phyloP scores from a whole-genome alignment of 2,113 vertebrate genomes.

The Cygnus buccinator region DNA sequence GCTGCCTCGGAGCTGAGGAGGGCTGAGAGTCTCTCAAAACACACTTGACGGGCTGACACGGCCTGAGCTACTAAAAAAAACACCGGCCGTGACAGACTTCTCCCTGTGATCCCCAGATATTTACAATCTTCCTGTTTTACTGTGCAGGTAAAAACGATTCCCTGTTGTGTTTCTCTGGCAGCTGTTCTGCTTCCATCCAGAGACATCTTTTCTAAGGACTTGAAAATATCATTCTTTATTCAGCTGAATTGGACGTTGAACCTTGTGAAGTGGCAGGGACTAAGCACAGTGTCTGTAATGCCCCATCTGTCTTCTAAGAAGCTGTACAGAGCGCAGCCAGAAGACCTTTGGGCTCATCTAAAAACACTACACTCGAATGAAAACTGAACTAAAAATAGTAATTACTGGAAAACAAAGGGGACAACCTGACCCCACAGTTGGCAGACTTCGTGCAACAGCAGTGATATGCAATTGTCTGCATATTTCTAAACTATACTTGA shows the following conservation, averaged over 20 bases:
- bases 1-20: neutral
- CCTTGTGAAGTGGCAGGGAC: neutral
- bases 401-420: conserved; percentile 60
- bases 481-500: neutral
- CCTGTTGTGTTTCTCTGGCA: neutral
- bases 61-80: neutral
- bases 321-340: conserved; percentile 4
- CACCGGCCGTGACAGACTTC: neutral
- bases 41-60: neutral
- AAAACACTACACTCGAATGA: neutral
- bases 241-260: neutral
- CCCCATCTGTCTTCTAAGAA: conserved; percentile 32
- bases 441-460: neutral
- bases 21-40: neutral
- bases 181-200: neutral
- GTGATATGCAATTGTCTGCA: neutral
- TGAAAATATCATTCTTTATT: neutral
- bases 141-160: neutral
- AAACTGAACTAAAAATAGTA: conserved; percentile 44
- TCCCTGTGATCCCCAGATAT: neutral
- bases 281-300: conserved; percentile 4
- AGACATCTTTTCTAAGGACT: neutral
- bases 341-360: conserved; percentile 35
- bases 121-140: neutral
- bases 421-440: conserved; percentile 30